Conservation (phyloP, 2,797 vertebrate genomes). For the Gymnothorax javanicus region DNA sequence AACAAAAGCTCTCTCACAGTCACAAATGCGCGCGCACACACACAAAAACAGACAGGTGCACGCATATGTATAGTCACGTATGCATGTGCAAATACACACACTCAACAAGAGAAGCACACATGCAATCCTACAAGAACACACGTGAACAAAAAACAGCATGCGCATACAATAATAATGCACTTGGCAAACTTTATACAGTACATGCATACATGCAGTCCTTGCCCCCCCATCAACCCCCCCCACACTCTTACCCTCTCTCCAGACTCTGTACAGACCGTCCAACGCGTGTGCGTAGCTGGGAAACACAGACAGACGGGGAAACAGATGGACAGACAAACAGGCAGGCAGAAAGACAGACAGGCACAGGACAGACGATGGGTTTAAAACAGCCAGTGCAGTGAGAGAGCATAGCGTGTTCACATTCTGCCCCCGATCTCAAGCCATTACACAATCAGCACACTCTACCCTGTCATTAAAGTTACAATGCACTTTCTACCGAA, state of each 20-base stretch:
- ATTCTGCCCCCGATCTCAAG: neutral
- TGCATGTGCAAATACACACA: too few relatives aligned
- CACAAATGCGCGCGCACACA: too few relatives aligned
- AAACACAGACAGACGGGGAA: constrained; percentile 27
- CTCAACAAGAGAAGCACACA: neutral
- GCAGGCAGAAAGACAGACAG: neutral
- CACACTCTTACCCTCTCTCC: constrained; percentile 46
- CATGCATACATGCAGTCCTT: constrained; percentile 74
- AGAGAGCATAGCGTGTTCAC: neutral
- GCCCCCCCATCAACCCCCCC: neutral
- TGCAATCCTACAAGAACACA: too few relatives aligned
- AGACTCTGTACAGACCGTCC: constrained; percentile 87
- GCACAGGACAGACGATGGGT: neutral
- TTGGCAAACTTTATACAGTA: constrained; percentile 28
- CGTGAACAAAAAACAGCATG: too few relatives aligned
- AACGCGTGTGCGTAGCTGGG: constrained; percentile 88
- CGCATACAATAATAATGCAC: too few relatives aligned
- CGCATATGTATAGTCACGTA: too few relatives aligned
- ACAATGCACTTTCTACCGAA: too few relatives aligned
- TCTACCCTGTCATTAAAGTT: too few relatives aligned
- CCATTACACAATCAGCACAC: neutral
- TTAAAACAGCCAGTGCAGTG: neutral
- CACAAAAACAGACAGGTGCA: too few relatives aligned
- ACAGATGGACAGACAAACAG: neutral
- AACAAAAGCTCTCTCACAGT: too few relatives aligned